These are phyloP conservation scores for Trinectes maculatus DNA, from an alignment of 2,113 vertebrate genomes.

Conservation along the genomic window DNA sequence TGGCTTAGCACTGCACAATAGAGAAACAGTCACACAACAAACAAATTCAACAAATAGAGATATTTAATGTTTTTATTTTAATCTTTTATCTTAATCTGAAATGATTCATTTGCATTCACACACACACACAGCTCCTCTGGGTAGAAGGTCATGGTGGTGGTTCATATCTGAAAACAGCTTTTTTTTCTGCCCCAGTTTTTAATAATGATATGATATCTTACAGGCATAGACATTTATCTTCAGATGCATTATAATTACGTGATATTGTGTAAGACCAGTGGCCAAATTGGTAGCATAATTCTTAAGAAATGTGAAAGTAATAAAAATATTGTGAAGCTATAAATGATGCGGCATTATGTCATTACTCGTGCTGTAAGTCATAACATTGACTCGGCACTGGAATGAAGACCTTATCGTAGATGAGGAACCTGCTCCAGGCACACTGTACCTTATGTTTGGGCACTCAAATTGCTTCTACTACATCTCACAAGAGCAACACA, in stretches of 20 bases:
- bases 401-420: slow-evolving; percentile 51
- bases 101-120: no score
- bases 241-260: slow-evolving; percentile 34
- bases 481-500: slow-evolving; percentile 35
- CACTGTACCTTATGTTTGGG: slow-evolving; percentile 44
- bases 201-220: no score
- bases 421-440: slow-evolving; percentile 43
- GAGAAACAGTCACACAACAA: neutral
- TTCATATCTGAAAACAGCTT: neutral
- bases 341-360: slow-evolving; percentile 38
- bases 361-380: slow-evolving; percentile 30
- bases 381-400: slow-evolving; percentile 8
- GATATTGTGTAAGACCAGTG: slow-evolving; percentile 33
- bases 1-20: slow-evolving; percentile 20
- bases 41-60: slow-evolving; percentile 14
- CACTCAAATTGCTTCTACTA: slow-evolving; percentile 43
- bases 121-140: neutral
- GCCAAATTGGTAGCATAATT: slow-evolving; percentile 45
- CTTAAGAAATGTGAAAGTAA: slow-evolving; percentile 44
- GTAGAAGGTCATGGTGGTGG: neutral
- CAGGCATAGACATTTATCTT: slow-evolving; percentile 35
- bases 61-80: no score
- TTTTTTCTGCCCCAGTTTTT: no score
- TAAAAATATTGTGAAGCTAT: slow-evolving; percentile 41
- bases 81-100: no score